Conservation (phyloP, 2,113 vertebrate species). For the Chelonoidis abingdonii region DNA sequence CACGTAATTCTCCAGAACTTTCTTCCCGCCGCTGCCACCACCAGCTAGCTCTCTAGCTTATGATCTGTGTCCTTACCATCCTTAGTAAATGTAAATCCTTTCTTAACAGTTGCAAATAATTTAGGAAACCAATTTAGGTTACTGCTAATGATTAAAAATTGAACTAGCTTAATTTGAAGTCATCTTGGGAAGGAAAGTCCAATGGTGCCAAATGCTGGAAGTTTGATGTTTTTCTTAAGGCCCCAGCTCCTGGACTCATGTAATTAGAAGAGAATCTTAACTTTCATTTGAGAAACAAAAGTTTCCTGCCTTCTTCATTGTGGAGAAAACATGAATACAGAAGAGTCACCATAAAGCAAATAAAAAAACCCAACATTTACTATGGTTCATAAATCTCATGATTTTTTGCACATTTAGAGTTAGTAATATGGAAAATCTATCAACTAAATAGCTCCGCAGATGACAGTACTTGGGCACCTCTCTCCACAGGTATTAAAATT, state of each 20-base stretch:
- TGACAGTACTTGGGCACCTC: not conserved
- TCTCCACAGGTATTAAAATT: not conserved
- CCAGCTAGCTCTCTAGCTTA: too few relatives aligned
- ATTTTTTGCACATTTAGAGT: not conserved
- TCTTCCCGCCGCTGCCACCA: too few relatives aligned
- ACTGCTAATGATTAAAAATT: not conserved
- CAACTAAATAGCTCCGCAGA: not conserved
- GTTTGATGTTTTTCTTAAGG: not conserved
- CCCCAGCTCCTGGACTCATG: not conserved
- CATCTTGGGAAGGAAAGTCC: not conserved
- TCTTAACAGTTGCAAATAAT: not conserved
- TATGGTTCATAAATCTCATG: not conserved
- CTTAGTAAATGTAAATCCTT: not conserved
- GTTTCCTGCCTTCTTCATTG: not conserved
- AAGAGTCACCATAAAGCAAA: not conserved
- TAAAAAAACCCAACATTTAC: not conserved
- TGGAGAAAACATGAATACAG: not conserved
- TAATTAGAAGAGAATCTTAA: not conserved
- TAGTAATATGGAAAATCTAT: not conserved
- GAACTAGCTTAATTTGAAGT: not conserved
- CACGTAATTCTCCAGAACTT: too few relatives aligned
- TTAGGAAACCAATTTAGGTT: not conserved
- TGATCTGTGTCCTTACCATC: not conserved
- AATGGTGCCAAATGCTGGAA: fast-evolving
- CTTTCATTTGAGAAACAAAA: not conserved